A percentile compares a stretch with the other conserved stretches of the same genome.
Evolutionary conservation across 2,888 invertebrate genomes (phyloP).

Genomic region (Phalera bucephala): DNA sequence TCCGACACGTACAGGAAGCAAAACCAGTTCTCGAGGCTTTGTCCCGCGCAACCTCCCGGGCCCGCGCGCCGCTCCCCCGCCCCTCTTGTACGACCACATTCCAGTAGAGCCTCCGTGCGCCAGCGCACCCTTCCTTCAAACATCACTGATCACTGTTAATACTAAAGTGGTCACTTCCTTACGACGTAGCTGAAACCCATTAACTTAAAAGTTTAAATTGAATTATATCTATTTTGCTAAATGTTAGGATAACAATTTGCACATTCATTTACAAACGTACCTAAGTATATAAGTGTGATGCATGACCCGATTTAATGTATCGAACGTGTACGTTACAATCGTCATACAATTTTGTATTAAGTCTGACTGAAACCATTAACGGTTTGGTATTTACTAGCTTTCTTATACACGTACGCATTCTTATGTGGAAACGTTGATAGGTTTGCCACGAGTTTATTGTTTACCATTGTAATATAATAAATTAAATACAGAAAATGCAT

Average conservation of each 20-base stretch:
- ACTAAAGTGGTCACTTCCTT: slow-evolving; percentile 12
- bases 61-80: slow-evolving; percentile 41
- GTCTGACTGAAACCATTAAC: no score
- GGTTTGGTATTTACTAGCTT: no score
- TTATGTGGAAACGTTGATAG: no score
- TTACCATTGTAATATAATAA: no score
- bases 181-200: not conserved
- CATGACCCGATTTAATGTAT: not conserved
- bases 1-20: slow-evolving; percentile 83
- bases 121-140: slow-evolving; percentile 59
- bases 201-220: not conserved
- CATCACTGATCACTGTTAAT: slow-evolving; percentile 36
- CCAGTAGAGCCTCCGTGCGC: slow-evolving; percentile 67
- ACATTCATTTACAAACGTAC: not conserved
- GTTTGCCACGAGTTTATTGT: no score
- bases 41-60: slow-evolving; percentile 70
- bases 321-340: not conserved
- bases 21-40: slow-evolving; percentile 79
- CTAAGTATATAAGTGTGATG: not conserved
- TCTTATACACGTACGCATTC: no score
- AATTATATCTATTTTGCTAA: not conserved
- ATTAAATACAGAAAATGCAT: slow-evolving; percentile 6
- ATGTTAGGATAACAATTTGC: slow-evolving; percentile 1
- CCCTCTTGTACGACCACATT: slow-evolving; percentile 70
- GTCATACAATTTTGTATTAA: no score